Evolutionary conservation across 2,888 invertebrate genomes (phyloP), one percentile per base, ranked within the genome.

Genomic region (Drosophila yooni): DNA sequence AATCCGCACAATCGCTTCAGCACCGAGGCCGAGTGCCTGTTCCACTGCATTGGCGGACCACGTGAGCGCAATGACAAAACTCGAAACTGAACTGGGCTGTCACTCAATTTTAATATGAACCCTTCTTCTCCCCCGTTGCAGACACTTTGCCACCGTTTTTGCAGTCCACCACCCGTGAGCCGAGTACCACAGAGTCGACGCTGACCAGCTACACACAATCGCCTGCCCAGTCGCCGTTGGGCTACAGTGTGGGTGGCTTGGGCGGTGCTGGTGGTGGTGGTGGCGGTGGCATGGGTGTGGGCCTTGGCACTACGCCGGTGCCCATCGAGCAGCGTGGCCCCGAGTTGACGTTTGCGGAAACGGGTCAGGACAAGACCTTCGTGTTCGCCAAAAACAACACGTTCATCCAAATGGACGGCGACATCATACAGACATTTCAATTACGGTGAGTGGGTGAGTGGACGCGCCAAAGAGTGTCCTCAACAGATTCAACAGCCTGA

Each of bases 321-420:
- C 96, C 97, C 2, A 95, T 95, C 62, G 95, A 96, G 83, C 95
- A 96, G 81, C 94, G 97, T 76, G 97, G 97, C 62, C 94, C 96
- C 79, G 96, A 96, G 91, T 94, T 97, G 54, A 97, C 97, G 1
- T 97, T 98, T 91, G 96, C 96, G 86, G 97, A 97, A 93, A 96
- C 97, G 6, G 97, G 97, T 2, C 95, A 96, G 88, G 95, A 96
- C 82, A 96, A 96, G 89, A 97, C 97, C n/a, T 98, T 98, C 92
- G 97, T 98, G 95, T 98, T 98, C 93, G 97, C 97, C 27, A 96
- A 97, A 91, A 97, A 97, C 81, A 97, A 98, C 90, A 97, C 98
- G 4, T 98, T 96, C 92, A 97, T 98, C 91, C 97, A 98, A 92
- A 95, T 98, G 58, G 97, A 98, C 92, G 97, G 97, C n/a, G 96